These are phyloP conservation scores for Apomyelois bistriatella DNA, from an alignment of 2,888 invertebrate species.

Conservation along the genomic window DNA sequence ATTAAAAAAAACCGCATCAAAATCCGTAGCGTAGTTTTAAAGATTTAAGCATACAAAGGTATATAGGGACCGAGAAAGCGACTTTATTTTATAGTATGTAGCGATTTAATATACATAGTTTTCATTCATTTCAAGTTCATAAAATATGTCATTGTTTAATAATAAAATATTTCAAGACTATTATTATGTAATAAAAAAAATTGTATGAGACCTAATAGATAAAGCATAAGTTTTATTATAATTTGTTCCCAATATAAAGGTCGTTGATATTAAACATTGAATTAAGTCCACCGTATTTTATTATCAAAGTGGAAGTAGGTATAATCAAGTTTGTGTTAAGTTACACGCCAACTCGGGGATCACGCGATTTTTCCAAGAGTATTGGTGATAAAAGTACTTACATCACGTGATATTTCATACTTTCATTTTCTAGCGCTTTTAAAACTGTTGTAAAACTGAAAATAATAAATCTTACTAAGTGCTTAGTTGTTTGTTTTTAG, in stretches of 20 bases:
- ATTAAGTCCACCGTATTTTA: background rate
- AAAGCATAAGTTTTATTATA: background rate
- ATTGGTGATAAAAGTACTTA: slow-evolving; percentile 1
- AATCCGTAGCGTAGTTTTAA: too few relatives aligned
- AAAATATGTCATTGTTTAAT: too few relatives aligned
- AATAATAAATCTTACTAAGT: background rate
- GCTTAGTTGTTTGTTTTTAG: background rate
- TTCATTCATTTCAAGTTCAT: too few relatives aligned
- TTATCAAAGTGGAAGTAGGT: background rate
- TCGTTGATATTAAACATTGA: background rate
- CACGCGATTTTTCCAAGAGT: slow-evolving; percentile 5
- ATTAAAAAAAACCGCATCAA: too few relatives aligned
- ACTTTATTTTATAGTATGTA: too few relatives aligned
- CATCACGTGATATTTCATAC: slow-evolving; percentile 6
- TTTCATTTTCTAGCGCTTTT: background rate
- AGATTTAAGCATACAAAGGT: too few relatives aligned
- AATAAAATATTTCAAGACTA: too few relatives aligned
- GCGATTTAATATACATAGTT: too few relatives aligned
- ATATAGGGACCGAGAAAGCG: too few relatives aligned
- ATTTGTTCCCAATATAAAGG: background rate
- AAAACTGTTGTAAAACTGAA: background rate
- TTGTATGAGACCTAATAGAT: too few relatives aligned
- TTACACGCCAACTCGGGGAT: background rate
- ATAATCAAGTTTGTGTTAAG: slow-evolving; percentile 1
- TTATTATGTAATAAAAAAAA: too few relatives aligned